phyloP scores from a whole-genome alignment of 2,797 vertebrate species.

The Phaenicophaeus curvirostris region DNA sequence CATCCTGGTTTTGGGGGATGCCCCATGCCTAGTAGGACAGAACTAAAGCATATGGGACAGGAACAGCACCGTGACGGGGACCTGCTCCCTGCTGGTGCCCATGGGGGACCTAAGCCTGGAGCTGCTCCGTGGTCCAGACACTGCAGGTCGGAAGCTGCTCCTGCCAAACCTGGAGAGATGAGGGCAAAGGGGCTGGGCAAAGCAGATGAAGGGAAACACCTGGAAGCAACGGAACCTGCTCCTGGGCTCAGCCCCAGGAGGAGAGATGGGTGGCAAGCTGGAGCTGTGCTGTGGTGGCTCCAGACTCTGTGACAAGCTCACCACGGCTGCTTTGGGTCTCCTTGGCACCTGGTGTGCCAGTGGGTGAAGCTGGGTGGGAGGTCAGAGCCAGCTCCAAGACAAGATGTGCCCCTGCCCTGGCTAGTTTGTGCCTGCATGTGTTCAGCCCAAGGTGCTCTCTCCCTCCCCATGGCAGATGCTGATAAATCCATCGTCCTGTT shows the following conservation, averaged over 20 bases:
- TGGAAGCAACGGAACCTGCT: not conserved
- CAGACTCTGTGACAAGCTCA: rapidly evolving
- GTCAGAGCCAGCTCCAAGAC: rapidly evolving
- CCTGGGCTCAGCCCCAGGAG: not conserved
- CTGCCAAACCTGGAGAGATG: not conserved
- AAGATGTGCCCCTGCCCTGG: not conserved
- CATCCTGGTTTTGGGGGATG: rapidly evolving
- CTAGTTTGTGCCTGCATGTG: rapidly evolving
- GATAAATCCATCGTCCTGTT: rapidly evolving
- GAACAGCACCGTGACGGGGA: rapidly evolving
- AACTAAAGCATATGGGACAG: not conserved
- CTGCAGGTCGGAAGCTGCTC: not conserved
- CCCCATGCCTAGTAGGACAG: rapidly evolving
- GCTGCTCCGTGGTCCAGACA: rapidly evolving
- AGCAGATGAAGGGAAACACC: not conserved
- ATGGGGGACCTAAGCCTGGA: rapidly evolving
- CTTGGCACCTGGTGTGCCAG: not conserved
- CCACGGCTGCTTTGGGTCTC: rapidly evolving
- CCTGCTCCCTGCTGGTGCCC: rapidly evolving
- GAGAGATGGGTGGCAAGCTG: not conserved
- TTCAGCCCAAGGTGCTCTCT: rapidly evolving
- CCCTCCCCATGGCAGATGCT: rapidly evolving
- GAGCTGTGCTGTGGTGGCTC: rapidly evolving
- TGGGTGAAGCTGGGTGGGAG: rapidly evolving
- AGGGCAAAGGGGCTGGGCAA: not conserved